Base-by-base conservation (phyloP, 2,113 vertebrate genomes). In the Columba janthina region DNA sequence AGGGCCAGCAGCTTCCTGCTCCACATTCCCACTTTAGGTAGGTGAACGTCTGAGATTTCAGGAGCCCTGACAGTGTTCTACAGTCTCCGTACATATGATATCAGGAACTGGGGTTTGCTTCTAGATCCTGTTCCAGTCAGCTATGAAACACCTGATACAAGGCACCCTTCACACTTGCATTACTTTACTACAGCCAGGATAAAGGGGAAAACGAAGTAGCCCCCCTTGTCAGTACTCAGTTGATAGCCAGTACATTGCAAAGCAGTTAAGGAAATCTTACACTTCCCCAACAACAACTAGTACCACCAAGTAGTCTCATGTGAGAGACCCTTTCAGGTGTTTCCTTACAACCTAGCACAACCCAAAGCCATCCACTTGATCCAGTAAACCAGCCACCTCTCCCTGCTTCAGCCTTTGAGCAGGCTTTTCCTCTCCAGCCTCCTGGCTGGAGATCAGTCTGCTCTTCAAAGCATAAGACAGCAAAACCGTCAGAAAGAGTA, bases 61-160 rank as follows among this genome's bases (percentile, higher is more conserved):
- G 48, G 28, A 69, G 11, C 32, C 29, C 20, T 60, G n/a, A 38
- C 12, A 38, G 32, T 5, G 2, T 21, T 72, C 34, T 69, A 32
- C 3, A 1, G 9, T 42, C 12, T n/a, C 24, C 13, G 26, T 42
- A 4, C 3, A 15, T 2, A 11, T 2, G 4, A 36, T 10, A 61
- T 17, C 3, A 1, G 20, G 44, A 80, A 17, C 18, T 15, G 36
- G 21, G 15, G 9, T 90, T 72, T 88, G 29, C 34, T 83, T 60
- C 72, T 34, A 57, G 51, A 53, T 38, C 5, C 22, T 64, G 16
- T 32, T 51, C 22, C 61, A 34, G 22, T 17, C 48, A 72, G 9
- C 66, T 50, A 2, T 12, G 18, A 56, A 46, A 38, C 19, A 28
- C n/a, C 9, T 34, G 28, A 11, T 66, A 9, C 15, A 15, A 67